Base-by-base conservation (phyloP, 92 coral and sea anemone genomes). In the Zoanthus gigantus region DNA sequence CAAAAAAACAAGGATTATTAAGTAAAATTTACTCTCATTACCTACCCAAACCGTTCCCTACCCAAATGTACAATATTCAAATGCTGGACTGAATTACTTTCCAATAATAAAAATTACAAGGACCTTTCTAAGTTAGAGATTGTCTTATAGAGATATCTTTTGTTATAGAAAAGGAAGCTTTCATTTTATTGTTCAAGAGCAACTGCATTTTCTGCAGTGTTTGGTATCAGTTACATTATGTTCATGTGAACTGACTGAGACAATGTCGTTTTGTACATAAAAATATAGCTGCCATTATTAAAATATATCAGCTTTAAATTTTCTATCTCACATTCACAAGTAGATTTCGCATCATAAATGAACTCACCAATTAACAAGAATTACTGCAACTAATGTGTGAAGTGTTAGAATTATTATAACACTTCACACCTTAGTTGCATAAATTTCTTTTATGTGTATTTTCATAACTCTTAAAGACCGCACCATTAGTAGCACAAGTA, bases 401-500 rank as follows among this genome's bases (percentile, higher is more conserved):
- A 23, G 23, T 23, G 23, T 23, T 23, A 23, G 23, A 23, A 23
- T 23, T 23, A 23, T 23, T 23, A 23, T 23, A 23, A 23, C 23
- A 23, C 23, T 23, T 23, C 23, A 23, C 23, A 23, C 23, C 13
- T 31, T 31, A 34, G 34, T 29, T 15, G 15, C 76, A 29, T 14
- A 10, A 4, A 72, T 34, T 34, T 72, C 76, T 72, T 72, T 72
- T 72, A 72, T 72, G 48, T 72, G 76, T 72, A 72, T 72, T 72
- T 72, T 72, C 48, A 30, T 34, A 6, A 29, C 46, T 72, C 47
- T 72, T 72, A 30, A 9, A 72, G 76, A 34, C 76, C 31, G 76
- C 48, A 72, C 76, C 76, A 72, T 31, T 47, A 72, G 76, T 15
- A 29, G 76, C 76, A 72, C 76, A 72, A 34, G 47, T 72, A 72